A percentile compares a stretch with the other conserved stretches of the same genome.
phyloP scores from a whole-genome alignment of 2,888 invertebrate species.

The Folsomia candida region DNA sequence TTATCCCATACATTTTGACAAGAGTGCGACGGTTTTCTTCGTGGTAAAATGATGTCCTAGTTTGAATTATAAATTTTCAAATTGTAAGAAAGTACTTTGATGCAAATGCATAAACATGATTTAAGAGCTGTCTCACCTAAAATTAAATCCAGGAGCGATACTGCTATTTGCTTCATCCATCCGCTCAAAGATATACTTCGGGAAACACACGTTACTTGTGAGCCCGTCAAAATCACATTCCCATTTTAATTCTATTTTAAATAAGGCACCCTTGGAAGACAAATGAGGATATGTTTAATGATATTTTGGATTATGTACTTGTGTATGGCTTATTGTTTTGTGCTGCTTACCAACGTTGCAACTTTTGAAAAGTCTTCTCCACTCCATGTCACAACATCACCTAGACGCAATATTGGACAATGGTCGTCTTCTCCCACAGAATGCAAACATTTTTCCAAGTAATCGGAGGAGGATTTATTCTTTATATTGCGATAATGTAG shows the following conservation, averaged over 20 bases:
- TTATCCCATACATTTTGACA: slow-evolving; percentile 56
- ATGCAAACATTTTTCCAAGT: slow-evolving; percentile 53
- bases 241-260: slow-evolving; percentile 32
- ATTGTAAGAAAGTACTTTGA: no score
- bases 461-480: slow-evolving; percentile 49
- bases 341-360: slow-evolving; percentile 51
- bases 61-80: not conserved
- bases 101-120: not conserved
- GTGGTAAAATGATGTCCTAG: slow-evolving; percentile 54
- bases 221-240: slow-evolving; percentile 39
- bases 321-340: no score
- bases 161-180: slow-evolving; percentile 54
- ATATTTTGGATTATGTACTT: no score
- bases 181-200: slow-evolving; percentile 56
- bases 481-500: slow-evolving; percentile 51
- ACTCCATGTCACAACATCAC: slow-evolving; percentile 53
- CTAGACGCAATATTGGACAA: slow-evolving; percentile 56
- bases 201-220: slow-evolving; percentile 55
- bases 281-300: not conserved
- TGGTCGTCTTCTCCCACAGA: slow-evolving; percentile 46
- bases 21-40: slow-evolving; percentile 54
- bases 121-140: slow-evolving; percentile 7
- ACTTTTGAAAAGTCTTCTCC: slow-evolving; percentile 51
- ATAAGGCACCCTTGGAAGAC: slow-evolving; percentile 37
- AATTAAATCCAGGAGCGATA: slow-evolving; percentile 56